Evolutionary conservation across 2,888 invertebrate genomes (phyloP), one percentile per base, ranked within the genome.

Genomic region (Morpho deidamia): DNA sequence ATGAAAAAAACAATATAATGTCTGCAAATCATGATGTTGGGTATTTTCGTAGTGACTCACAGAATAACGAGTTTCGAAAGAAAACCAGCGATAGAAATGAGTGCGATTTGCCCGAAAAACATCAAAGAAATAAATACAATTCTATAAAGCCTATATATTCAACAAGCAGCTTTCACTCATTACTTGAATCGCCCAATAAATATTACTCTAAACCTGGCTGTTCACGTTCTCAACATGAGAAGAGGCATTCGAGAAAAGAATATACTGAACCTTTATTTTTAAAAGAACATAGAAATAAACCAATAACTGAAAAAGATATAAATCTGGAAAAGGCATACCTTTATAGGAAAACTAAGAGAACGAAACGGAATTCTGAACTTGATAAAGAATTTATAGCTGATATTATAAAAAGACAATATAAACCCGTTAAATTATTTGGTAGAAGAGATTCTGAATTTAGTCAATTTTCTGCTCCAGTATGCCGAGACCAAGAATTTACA

Each of bases 391-490:
- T 78, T 58, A 88, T 87, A 63, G 73, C 76, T 23, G 83, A 86
- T 51, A 81, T 88, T 55, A 84, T 88, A 37, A 76, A 65, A 58
- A 70, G 72, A 49, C 88, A 88, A 64, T 88, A 88, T 55, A 79
- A 67, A 53, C 87, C 86, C 7, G 64, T 81, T 0, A 81, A 76
- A 65, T 63, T 83, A 64, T 83, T 85, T 56, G 80, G 75, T 9
- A 73, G 68, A 58, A 73, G 66, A 61, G 64, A 74, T 56, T 85
- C 86, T 5, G 76, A 75, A 23, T 59, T 80, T 0, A 89, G 85
- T 59, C 83, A 86, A 61, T 73, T 86, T 57, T 84, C 87, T 11
- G 81, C 76, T 7, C 88, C 88, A 3, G 68, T 86, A 38, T 88
- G 88, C 55, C 79, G 84, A 8, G 88, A 88, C 56, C 76, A 76